Conservation (phyloP, 2,797 vertebrate species). For the Chiroxiphia lanceolata region DNA sequence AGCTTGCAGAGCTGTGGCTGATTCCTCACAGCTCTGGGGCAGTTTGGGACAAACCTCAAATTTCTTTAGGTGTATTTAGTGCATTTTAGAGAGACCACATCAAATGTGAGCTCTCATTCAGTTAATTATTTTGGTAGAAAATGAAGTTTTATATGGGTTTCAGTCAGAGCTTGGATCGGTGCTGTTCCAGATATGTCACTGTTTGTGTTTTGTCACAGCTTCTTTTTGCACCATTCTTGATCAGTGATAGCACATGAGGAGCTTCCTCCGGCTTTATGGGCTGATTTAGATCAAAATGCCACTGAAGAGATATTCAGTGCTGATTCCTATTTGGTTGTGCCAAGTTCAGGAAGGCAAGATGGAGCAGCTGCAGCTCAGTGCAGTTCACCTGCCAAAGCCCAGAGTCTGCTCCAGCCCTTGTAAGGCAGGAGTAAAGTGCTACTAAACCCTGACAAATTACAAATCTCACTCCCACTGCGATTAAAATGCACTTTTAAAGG, state of each 20-base stretch:
- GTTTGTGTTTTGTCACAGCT: not conserved
- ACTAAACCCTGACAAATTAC: not conserved
- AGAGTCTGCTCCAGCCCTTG: not conserved
- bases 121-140: not conserved
- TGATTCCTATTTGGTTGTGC: not conserved
- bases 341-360: not conserved
- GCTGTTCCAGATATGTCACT: not conserved
- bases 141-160: not conserved
- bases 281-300: not conserved
- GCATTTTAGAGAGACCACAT: not conserved
- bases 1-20: not conserved
- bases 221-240: not conserved
- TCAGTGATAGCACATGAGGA: not conserved
- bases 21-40: not conserved
- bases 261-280: not conserved
- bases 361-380: not conserved
- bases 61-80: not conserved
- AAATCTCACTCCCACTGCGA: not conserved
- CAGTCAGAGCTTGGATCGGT: not conserved
- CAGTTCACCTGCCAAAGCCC: constrained; percentile 6
- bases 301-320: not conserved
- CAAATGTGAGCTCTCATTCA: not conserved
- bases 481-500: not conserved
- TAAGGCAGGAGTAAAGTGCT: not conserved
- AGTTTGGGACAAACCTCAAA: not conserved